Conservation (phyloP, 2,797 vertebrate genomes). For the Peromyscus nudipes region DNA sequence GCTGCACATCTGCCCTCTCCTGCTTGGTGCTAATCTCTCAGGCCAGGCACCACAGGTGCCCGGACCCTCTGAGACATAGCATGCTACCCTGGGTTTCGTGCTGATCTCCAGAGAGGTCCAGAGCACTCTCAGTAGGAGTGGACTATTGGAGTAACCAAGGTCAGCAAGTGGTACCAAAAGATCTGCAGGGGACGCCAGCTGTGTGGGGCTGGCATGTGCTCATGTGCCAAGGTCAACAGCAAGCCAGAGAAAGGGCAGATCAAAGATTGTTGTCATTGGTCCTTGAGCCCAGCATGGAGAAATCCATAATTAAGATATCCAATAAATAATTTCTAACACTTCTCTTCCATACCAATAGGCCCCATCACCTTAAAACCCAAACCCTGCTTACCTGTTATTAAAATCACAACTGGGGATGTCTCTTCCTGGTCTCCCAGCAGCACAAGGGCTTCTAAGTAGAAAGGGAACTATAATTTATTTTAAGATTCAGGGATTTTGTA, state of each 20-base stretch:
- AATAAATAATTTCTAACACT: constrained; percentile 66
- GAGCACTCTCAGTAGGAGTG: not conserved
- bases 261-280: constrained; percentile 42
- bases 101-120: constrained; percentile 1
- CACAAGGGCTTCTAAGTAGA: constrained; percentile 82
- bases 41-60: not conserved
- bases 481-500: constrained; percentile 83
- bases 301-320: constrained; percentile 70
- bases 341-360: constrained; percentile 61
- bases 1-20: not conserved
- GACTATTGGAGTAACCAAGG: not conserved
- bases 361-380: constrained; percentile 66
- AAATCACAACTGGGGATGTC: constrained; percentile 77
- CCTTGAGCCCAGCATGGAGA: constrained; percentile 67
- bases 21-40: accelerated
- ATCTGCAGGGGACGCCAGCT: not conserved
- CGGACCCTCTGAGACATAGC: not conserved
- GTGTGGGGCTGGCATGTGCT: not conserved
- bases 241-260: constrained; percentile 64
- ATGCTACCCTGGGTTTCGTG: not conserved
- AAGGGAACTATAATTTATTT: constrained; percentile 81
- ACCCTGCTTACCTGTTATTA: constrained; percentile 62
- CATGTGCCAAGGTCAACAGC: constrained; percentile 27
- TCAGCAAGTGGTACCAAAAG: not conserved
- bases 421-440: constrained; percentile 74